These are phyloP conservation scores for Bradypus variegatus DNA, from an alignment of 2,797 vertebrate species.

Conservation along the genomic window DNA sequence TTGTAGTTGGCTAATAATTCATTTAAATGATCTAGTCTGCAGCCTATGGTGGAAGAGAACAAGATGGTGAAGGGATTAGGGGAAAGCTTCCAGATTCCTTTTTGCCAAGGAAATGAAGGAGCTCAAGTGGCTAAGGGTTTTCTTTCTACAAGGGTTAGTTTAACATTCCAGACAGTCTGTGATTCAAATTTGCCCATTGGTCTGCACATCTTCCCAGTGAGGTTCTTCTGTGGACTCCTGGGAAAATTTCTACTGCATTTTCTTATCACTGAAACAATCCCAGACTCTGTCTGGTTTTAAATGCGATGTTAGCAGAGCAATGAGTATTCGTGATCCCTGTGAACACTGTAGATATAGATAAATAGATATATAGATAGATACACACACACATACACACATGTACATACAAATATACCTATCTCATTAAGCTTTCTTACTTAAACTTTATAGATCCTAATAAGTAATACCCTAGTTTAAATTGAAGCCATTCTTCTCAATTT, in stretches of 20 bases:
- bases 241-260: neutral
- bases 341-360: neutral
- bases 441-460: neutral
- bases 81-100: constrained; percentile 29
- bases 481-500: neutral
- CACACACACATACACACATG: neutral
- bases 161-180: constrained; percentile 18
- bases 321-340: neutral
- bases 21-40: neutral
- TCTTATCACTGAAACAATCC: neutral
- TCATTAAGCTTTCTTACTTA: neutral
- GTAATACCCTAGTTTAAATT: neutral
- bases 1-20: neutral
- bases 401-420: neutral
- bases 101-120: constrained; percentile 14
- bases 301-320: neutral
- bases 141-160: constrained; percentile 13
- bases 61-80: neutral
- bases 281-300: neutral
- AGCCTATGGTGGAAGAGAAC: neutral
- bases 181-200: neutral
- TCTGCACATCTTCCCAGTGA: neutral
- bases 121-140: neutral
- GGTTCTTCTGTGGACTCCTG: neutral
- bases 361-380: too few relatives aligned